phyloP scores from a whole-genome alignment of 2,113 vertebrate genomes.

The Pseudorasbora parva region DNA sequence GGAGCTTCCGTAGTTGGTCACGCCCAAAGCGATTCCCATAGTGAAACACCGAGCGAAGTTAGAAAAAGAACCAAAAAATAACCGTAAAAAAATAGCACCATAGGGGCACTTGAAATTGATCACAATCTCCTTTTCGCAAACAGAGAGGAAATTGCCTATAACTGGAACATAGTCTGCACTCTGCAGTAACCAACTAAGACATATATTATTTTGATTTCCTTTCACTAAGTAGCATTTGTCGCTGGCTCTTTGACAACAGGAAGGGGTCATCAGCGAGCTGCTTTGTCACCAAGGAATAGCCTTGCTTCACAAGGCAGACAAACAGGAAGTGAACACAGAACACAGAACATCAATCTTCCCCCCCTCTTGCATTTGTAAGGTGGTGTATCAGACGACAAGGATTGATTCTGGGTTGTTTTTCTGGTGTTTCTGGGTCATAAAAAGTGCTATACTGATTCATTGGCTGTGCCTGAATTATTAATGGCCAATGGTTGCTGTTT shows the following conservation, averaged over 20 bases:
- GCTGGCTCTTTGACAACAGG: neutral
- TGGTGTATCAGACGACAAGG: neutral
- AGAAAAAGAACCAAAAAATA: too few relatives aligned
- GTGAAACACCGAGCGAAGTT: too few relatives aligned
- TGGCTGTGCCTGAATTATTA: slow-evolving; percentile 39
- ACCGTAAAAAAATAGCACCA: too few relatives aligned
- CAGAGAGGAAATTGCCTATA: too few relatives aligned
- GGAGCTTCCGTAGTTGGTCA: too few relatives aligned
- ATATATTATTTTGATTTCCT: neutral
- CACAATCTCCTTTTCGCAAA: too few relatives aligned
- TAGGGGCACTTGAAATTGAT: too few relatives aligned
- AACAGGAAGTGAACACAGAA: slow-evolving; percentile 22
- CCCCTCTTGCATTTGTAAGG: neutral
- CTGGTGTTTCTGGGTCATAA: slow-evolving; percentile 34
- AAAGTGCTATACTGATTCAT: slow-evolving; percentile 22
- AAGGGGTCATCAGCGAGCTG: neutral
- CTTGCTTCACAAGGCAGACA: neutral
- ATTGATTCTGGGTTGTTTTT: neutral
- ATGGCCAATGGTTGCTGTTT: slow-evolving; percentile 24
- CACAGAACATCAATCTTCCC: neutral
- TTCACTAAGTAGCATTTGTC: neutral
- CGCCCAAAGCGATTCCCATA: too few relatives aligned
- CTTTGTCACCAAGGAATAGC: neutral
- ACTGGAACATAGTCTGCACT: too few relatives aligned
- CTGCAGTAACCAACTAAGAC: neutral